Evolutionary conservation across 2,113 vertebrate genomes (phyloP), one percentile per base, ranked within the genome.

Genomic region (Carassius carassius): DNA sequence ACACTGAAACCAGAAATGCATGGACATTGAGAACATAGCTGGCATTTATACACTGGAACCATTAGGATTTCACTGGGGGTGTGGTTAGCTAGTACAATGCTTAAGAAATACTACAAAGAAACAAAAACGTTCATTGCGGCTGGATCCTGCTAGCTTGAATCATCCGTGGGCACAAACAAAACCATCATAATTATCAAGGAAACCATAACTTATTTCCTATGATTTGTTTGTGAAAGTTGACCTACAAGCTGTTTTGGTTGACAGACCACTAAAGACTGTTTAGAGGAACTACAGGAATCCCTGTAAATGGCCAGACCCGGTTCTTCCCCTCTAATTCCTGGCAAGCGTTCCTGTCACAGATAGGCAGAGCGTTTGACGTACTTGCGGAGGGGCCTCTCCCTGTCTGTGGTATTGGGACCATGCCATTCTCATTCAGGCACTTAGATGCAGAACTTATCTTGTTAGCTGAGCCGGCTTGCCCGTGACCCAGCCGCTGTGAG

Each of bases 381-480:
- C 78, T 47, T 77, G 75, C 54, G 19, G 23, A 77, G 21, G 72
- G 58, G 47, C 37, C 25, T 65, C 65, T 84, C 41, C 44, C 70
- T 73, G 86, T 73, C 49, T 73, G 63, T 16, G 67, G 75, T 80
- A 85, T 78, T 83, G 75, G 81, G 86, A 75, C 65, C 41, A 78
- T 73, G 54, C 80, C 87, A 85, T 56, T 65, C 62, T 75, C 81
- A 84, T 56, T 88, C 65, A 51, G 56, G 25, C 78, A 86, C 63
- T 86, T 82, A 88, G 82, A 19, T 54, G 56, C 47, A 63, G 58
- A 69, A 82, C 83, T 83, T 86, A 84, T 86, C 81, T 76, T 60
- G 84, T 84, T 84, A 84, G 73, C 77, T 63, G 69, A 72, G 80
- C 56, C 13, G 54, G 32, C 32, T 70, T 67, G 74, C 29, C 47